Base-by-base conservation (phyloP, 2,888 invertebrate genomes). In the Antitype chi region DNA sequence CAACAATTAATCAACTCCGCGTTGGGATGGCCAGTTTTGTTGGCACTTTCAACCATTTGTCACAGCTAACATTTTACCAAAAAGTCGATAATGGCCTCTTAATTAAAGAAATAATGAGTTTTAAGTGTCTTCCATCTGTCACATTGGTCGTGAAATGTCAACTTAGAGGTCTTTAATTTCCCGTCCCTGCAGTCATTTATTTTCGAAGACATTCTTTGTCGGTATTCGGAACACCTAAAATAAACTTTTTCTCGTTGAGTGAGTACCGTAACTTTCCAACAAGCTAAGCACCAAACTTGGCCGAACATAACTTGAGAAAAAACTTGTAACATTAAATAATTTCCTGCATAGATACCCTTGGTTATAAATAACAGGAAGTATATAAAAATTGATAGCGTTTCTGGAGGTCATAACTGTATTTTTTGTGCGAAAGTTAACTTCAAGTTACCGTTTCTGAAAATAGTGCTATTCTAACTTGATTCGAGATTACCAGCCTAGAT, bases 271-370 rank as follows among this genome's bases (percentile, higher is more conserved):
- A 82, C 72, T 82, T 81, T 69, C 60, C 72, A 60, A 82, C 68
- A 72, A 64, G 62, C 63, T 67, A 70, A 71, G 67, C 72, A 72
- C 25, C 49, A 64, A 82, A 81, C 63, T 78, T 72, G 0, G 78
- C 23, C 9, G 59, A 25, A 53, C n/a, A 70, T 76, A 76, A 76
- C 81, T 81, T 55, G 55, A 60, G 66, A 55, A 52, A 76, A 76
- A 80, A 81, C 59, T 81, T 81, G 20, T 52, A 52, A 70, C 70
- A 76, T 80, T 76, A 80, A 76, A 81, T 70, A 67, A 81, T 80
- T 70, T 76, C 52, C 32, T 32, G 17, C 49, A 60, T 76, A 60
- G 53, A 77, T 70, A 70, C 68, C 57, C 43, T n/a, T 4, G 25
- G 53, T 53, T 38, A 81, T 70, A 70, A 76, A 81, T 80, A 67